Evolutionary conservation across 2,113 vertebrate genomes (phyloP), one percentile per base, ranked within the genome.

Genomic region (Chaetops frenatus): DNA sequence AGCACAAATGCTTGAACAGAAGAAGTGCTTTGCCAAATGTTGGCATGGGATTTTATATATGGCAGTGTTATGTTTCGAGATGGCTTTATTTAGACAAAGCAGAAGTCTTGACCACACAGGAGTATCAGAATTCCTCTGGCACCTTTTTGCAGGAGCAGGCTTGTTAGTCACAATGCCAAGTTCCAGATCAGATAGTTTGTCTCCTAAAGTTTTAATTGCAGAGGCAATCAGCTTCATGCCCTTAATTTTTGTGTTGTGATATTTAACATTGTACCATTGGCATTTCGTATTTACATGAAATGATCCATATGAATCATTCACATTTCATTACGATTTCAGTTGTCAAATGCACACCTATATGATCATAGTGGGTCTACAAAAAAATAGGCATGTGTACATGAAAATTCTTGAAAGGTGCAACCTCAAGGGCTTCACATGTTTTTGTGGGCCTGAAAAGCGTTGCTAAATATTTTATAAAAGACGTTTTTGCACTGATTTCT

Each of bases 381-480:
- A 95, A 66, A 72, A 58, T 22, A 72, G 28, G 16, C 44, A 15
- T 12, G 6, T 48, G 40, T 44, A 15, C 27, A 15, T 56, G 33
- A 40, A 86, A 81, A 62, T 86, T 85, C 78, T 62, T 90, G 36
- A 50, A 83, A 53, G 65, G 35, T 65, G 53, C 82, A 90, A 66
- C 42, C 58, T 58, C 48, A 71, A 35, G 48, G 48, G 44, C 31
- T 91, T 88, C 47, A 36, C 38, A 24, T 83, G 27, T 81, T 94
- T 88, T 86, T 60, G 35, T 54, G 64, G 51, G 36, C 44, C 53
- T 81, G 35, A 56, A 93, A 83, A 90, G 24, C 2, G 2, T 62
- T 48, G 27, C 40, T 96, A 48, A 91, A 83, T 92, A 86, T 93
- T 96, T 97, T 27, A 88, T 71, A 86, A 86, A 94, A 94, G 67